These are phyloP conservation scores for Proales similis DNA, from an alignment of 1,140 invertebrate species.

Conservation along the genomic window DNA sequence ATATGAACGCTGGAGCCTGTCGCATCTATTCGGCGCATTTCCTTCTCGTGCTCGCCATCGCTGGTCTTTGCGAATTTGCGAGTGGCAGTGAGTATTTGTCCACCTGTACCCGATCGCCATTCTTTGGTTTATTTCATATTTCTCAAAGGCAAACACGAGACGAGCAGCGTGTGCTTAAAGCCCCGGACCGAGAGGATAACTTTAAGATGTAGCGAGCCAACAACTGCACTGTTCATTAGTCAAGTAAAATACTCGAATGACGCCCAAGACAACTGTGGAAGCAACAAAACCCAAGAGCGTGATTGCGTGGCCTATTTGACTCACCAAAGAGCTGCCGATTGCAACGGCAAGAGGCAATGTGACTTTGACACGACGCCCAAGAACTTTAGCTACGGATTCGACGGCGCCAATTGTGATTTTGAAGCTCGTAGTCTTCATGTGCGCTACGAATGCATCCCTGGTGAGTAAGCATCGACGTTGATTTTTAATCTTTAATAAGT, in stretches of 20 bases:
- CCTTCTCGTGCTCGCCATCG: too few species aligned
- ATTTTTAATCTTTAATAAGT: too few species aligned
- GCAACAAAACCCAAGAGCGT: too few species aligned
- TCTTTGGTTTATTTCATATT: too few species aligned
- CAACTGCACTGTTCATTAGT: not conserved
- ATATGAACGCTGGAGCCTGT: too few species aligned
- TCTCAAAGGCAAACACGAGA: too few species aligned
- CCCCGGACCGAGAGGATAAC: not conserved
- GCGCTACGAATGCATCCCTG: slow-evolving; percentile 15
- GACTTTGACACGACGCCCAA: not conserved
- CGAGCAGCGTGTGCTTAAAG: not conserved
- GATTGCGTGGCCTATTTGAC: slow-evolving; percentile 11
- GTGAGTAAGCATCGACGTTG: too few species aligned
- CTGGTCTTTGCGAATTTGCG: too few species aligned
- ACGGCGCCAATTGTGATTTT: slow-evolving; percentile 24
- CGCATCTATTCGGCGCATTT: too few species aligned
- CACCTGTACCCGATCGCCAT: too few species aligned
- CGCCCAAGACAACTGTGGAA: not conserved
- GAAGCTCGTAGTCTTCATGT: not conserved
- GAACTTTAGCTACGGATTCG: slow-evolving; percentile 14
- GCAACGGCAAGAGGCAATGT: slow-evolving; percentile 31
- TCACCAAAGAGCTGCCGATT: not conserved
- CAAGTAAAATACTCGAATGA: slow-evolving; percentile 9
- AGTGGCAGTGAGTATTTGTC: too few species aligned
- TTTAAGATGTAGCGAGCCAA: not conserved